Conservation (phyloP, 2,113 vertebrate species). For the Pipra filicauda region DNA sequence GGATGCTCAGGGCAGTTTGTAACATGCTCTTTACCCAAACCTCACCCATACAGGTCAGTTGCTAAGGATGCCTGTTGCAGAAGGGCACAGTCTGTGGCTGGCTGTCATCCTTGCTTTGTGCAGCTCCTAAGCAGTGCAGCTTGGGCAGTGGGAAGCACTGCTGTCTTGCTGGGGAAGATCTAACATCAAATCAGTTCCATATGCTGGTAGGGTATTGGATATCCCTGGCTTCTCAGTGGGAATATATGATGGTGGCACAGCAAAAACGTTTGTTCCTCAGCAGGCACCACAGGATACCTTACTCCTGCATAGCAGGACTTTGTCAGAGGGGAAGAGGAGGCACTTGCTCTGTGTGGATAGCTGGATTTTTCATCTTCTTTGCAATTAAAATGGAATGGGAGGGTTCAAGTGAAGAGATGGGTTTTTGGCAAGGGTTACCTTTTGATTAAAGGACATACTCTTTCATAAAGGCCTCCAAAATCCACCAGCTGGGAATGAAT, state of each 20-base stretch:
- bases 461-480: constrained; percentile 30
- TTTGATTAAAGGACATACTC: constrained; percentile 19
- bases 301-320: neutral
- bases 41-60: neutral
- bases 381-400: neutral
- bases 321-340: neutral
- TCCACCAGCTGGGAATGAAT: constrained; percentile 43
- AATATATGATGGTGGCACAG: neutral
- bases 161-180: neutral
- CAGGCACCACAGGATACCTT: neutral
- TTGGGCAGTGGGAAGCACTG: neutral
- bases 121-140: neutral
- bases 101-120: neutral
- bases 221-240: neutral
- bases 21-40: neutral
- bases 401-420: neutral
- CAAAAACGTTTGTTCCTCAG: neutral
- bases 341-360: neutral
- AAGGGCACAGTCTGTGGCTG: neutral
- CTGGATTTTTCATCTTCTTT: constrained; percentile 1
- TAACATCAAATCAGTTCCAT: neutral
- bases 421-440: constrained; percentile 3
- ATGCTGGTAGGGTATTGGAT: neutral
- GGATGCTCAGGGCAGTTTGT: neutral
- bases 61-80: neutral